These are phyloP conservation scores for Lingula anatina DNA, from an alignment of 2,888 invertebrate genomes.

Conservation along the genomic window DNA sequence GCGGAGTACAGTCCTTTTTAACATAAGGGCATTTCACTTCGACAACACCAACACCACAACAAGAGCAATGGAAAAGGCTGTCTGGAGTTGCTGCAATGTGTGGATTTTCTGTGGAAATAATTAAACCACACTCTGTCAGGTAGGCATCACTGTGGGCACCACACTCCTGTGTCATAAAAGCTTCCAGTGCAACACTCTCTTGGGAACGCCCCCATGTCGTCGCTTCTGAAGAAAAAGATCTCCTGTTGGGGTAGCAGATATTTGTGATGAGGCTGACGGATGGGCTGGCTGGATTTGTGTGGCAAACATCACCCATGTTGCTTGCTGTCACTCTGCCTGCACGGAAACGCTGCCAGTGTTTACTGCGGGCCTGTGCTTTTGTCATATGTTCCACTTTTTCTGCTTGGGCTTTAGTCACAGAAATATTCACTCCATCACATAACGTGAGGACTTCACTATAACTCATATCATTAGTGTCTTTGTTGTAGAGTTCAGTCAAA, in stretches of 20 bases:
- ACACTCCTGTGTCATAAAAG: not conserved
- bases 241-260: constrained; percentile 6
- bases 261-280: constrained; percentile 2
- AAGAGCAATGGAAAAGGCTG: not conserved
- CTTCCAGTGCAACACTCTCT: constrained; percentile 4
- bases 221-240: constrained; percentile 1
- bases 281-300: not conserved
- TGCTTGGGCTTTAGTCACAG: constrained; percentile 4
- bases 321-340: constrained; percentile 12
- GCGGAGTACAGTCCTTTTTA: not conserved
- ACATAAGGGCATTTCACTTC: constrained; percentile 3
- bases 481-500: constrained; percentile 1
- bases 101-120: not conserved
- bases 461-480: not conserved
- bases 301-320: constrained; percentile 8
- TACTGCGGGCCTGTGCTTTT: constrained; percentile 5
- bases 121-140: not conserved
- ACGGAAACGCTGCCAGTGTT: constrained; percentile 9
- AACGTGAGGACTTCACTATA: not conserved
- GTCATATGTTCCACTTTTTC: constrained; percentile 5
- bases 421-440: constrained; percentile 1
- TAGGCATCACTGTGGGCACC: not conserved
- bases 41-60: not conserved
- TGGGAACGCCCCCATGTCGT: constrained; percentile 4
- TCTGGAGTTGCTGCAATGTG: constrained; percentile 3